Conservation (phyloP, 2,888 invertebrate genomes). For the Acanthoscelides obtectus region DNA sequence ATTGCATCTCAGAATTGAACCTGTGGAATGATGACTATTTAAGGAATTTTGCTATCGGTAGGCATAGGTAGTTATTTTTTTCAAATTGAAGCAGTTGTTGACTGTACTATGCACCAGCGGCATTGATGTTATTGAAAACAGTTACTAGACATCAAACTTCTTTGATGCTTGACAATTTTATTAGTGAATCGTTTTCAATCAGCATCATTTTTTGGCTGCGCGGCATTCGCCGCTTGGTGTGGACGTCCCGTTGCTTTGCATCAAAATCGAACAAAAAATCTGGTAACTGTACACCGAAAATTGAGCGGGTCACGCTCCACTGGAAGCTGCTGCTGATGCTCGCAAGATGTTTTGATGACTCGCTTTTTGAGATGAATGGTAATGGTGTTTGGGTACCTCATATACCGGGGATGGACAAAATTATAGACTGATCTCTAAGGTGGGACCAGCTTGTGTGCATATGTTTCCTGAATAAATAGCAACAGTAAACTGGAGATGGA, state of each 20-base stretch:
- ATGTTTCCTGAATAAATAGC: too few species aligned
- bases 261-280: neutral
- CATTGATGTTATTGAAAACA: neutral
- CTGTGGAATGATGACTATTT: too few species aligned
- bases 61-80: too few species aligned
- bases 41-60: too few species aligned
- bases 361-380: neutral
- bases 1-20: too few species aligned
- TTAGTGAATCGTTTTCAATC: neutral
- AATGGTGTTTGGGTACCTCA: neutral
- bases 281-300: neutral
- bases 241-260: neutral
- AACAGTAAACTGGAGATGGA: too few species aligned
- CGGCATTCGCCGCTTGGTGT: neutral
- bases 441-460: too few species aligned
- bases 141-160: neutral
- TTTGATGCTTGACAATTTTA: neutral
- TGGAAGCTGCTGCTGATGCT: neutral
- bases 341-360: neutral
- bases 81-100: neutral
- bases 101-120: neutral
- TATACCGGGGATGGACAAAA: neutral
- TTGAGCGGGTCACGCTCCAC: neutral
- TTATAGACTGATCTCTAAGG: too few species aligned
- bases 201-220: neutral